phyloP scores from a whole-genome alignment of 2,888 invertebrate species.

The Lottia gigantea region DNA sequence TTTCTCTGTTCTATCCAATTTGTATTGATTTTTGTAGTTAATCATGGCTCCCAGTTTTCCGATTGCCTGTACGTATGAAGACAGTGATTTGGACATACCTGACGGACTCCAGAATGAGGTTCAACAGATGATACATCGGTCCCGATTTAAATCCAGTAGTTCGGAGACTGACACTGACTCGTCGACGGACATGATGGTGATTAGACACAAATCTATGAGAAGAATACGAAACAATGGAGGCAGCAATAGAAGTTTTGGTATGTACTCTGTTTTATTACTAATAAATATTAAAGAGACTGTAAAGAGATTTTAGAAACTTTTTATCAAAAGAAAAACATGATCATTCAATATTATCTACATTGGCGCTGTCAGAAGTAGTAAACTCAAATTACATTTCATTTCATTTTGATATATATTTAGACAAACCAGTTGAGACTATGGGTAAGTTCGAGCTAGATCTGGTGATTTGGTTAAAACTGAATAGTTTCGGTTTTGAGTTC shows the following conservation, averaged over 20 bases:
- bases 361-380: too few relatives aligned
- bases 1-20: background rate
- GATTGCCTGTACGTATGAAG: conserved; percentile 60
- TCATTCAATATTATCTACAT: too few relatives aligned
- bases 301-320: too few relatives aligned
- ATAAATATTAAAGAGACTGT: too few relatives aligned
- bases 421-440: too few relatives aligned
- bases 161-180: conserved; percentile 66
- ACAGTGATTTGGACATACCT: conserved; percentile 52
- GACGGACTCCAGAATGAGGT: conserved; percentile 64
- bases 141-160: conserved; percentile 58
- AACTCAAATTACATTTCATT: too few relatives aligned
- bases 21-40: conserved; percentile 41
- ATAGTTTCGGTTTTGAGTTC: too few relatives aligned
- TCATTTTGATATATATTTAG: too few relatives aligned
- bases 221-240: conserved; percentile 43
- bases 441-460: too few relatives aligned
- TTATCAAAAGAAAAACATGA: too few relatives aligned
- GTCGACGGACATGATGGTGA: conserved; percentile 66
- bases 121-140: conserved; percentile 54
- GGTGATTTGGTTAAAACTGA: too few relatives aligned
- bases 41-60: conserved; percentile 61
- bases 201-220: conserved; percentile 51
- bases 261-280: conserved; percentile 8
- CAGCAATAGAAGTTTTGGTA: conserved; percentile 64